Base-by-base conservation (phyloP, 2,888 invertebrate genomes). In the Steinernema carpocapsae region DNA sequence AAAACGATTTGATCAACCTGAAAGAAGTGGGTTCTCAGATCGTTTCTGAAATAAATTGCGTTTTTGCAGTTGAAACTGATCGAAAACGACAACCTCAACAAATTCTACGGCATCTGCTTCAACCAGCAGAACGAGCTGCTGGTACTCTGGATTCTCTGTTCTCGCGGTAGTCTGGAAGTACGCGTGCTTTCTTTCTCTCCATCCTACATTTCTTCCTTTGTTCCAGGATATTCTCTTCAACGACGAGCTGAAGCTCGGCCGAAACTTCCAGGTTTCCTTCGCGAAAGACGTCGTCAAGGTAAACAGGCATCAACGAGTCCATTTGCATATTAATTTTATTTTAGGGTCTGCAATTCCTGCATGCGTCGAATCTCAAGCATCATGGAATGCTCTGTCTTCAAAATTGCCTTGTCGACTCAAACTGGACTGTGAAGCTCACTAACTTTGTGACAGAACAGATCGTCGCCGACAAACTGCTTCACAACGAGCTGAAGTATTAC, bases 51-150 rank as follows among this genome's bases (percentile, higher is more conserved):
- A 4, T 17, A 32, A 19, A 32, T 26, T 52, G 45, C 1, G 48
- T 1, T 17, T 19, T 73, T 80, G 64, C 43, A 82, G 78, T 73
- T 86, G 72, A 86, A 86, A 81, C 75, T 85, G 12, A 72, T 83
- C 46, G 86, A 86, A 74, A 84, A 86, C 74, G 86, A 86, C 19
- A 86, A 86, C 52, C 74, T 86, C 48, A 86, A 86, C 79, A 86
- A 86, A 76, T 86, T 86, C 74, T 87, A 86, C 74, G 86, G 86
- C 37, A 86, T 86, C 42, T 79, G 84, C 17, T 86, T 86, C 80
- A 87, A 87, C 73, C 86, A 86, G 73, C 85, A 87, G 76, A 86
- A 87, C 72, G 86, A 86, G 64, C 82, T 86, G 52, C 80, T 86
- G 71, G 85, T 84, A 3, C 79, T 86, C 74, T 86, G 86, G 86